A percentile compares a stretch with the other conserved stretches of the same genome.
Evolutionary conservation across 2,888 invertebrate species (phyloP).

Genomic region (Parthenolecanium corni): DNA sequence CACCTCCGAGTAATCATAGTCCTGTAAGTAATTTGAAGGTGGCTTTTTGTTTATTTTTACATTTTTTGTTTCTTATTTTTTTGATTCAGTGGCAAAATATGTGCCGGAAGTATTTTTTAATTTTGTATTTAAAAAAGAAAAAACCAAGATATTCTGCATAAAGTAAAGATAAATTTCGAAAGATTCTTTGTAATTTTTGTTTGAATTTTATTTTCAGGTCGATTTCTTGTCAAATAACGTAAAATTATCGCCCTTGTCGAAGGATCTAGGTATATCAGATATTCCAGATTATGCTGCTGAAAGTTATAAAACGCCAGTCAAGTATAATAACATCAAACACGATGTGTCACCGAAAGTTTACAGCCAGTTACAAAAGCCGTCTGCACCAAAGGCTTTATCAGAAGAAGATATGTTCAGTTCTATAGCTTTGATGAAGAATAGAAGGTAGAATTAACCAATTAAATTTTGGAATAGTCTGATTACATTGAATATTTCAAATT

Average conservation of each 20-base stretch:
- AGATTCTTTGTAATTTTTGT: background rate
- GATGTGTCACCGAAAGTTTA: slow-evolving; percentile 8
- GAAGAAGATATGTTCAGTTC: slow-evolving; percentile 59
- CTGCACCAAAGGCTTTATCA: slow-evolving; percentile 35
- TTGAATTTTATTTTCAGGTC: slow-evolving; percentile 5
- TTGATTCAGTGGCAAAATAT: background rate
- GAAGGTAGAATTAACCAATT: too few relatives aligned
- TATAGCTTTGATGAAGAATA: slow-evolving; percentile 71
- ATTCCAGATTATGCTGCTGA: too few relatives aligned
- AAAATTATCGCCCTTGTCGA: slow-evolving; percentile 18
- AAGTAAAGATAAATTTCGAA: too few relatives aligned
- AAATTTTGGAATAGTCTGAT: too few relatives aligned
- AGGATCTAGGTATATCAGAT: slow-evolving; percentile 22
- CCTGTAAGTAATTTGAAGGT: too few relatives aligned
- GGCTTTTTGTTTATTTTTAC: too few relatives aligned
- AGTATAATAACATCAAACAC: slow-evolving; percentile 14
- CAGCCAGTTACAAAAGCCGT: background rate
- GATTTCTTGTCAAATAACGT: slow-evolving; percentile 21
- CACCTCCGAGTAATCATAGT: background rate
- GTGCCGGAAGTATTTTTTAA: too few relatives aligned
- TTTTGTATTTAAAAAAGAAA: too few relatives aligned
- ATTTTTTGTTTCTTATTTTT: background rate
- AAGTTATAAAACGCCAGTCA: background rate
- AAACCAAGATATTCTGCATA: too few relatives aligned
- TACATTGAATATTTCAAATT: too few relatives aligned